A percentile compares a stretch with the other conserved stretches of the same genome.
Conservation (phyloP, 2,888 invertebrate genomes). For the Mythimna ferrago region DNA sequence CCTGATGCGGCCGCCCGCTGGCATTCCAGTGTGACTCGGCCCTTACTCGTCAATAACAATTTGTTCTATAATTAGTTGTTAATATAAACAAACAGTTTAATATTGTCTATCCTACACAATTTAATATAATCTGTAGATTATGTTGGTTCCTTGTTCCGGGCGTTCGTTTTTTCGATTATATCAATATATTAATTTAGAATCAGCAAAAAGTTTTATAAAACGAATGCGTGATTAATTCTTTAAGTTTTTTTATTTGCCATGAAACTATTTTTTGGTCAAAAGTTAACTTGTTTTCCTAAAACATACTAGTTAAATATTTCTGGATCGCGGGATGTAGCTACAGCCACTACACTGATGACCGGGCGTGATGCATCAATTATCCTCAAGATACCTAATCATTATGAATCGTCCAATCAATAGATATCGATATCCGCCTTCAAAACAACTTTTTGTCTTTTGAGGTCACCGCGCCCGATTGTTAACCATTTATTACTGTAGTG, state of each 20-base stretch:
- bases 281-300: not conserved
- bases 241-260: too few species aligned
- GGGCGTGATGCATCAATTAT: not conserved
- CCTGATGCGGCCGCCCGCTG: too few species aligned
- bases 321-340: too few species aligned
- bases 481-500: not conserved
- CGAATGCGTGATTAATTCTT: too few species aligned
- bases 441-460: not conserved
- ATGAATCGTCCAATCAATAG: not conserved
- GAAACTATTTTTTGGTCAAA: too few species aligned
- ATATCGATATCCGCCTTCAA: not conserved
- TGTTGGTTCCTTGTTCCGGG: conserved; percentile 46
- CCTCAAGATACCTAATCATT: not conserved
- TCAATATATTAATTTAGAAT: conserved; percentile 8
- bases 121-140: not conserved
- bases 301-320: too few species aligned
- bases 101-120: conserved; percentile 1
- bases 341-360: too few species aligned
- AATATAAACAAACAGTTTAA: conserved; percentile 34
- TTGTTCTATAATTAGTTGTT: conserved; percentile 5
- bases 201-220: not conserved
- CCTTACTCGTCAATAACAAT: not conserved
- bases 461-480: not conserved
- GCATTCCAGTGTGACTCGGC: too few species aligned
- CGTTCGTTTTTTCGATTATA: conserved; percentile 17